Evolutionary conservation across 2,888 invertebrate genomes (phyloP).

Genomic region (Zaprionus obscuricornis): DNA sequence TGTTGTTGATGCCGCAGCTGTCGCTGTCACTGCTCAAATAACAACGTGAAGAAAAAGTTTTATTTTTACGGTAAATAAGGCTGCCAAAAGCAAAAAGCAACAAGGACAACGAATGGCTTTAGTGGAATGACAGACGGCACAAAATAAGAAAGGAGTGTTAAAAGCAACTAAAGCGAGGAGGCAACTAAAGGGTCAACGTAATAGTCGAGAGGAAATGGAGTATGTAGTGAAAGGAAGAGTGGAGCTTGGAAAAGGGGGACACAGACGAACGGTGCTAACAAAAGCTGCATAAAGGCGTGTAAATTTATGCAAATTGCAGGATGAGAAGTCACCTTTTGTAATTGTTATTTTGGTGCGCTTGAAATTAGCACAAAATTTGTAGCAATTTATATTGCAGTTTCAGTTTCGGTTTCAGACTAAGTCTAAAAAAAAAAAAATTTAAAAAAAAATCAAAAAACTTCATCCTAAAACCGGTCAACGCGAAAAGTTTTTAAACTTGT

Average conservation of each 20-base stretch:
- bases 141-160: background rate
- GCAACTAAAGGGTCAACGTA: conserved; percentile 2
- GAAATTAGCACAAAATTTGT: conserved; percentile 40
- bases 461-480: conserved; percentile 23
- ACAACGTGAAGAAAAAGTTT: conserved; percentile 49
- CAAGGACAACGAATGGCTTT: conserved; percentile 40
- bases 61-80: conserved; percentile 62
- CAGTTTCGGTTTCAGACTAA: too few species aligned
- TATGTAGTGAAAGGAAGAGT: background rate
- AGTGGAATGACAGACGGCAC: conserved; percentile 20
- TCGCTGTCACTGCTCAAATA: conserved; percentile 6
- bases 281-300: conserved; percentile 27
- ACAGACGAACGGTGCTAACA: too few species aligned
- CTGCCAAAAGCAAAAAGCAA: conserved; percentile 36
- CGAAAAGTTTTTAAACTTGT: conserved; percentile 17
- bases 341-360: conserved; percentile 43
- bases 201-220: too few species aligned
- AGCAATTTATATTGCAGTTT: conserved; percentile 26
- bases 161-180: conserved; percentile 6
- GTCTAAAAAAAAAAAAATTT: too few species aligned
- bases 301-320: conserved; percentile 60
- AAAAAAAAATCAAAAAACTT: conserved; percentile 9
- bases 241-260: background rate
- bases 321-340: conserved; percentile 42
- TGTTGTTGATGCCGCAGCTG: background rate